Evolutionary conservation across 2,113 vertebrate genomes (phyloP), one percentile per base, ranked within the genome.

Genomic region (Platichthys flesus): DNA sequence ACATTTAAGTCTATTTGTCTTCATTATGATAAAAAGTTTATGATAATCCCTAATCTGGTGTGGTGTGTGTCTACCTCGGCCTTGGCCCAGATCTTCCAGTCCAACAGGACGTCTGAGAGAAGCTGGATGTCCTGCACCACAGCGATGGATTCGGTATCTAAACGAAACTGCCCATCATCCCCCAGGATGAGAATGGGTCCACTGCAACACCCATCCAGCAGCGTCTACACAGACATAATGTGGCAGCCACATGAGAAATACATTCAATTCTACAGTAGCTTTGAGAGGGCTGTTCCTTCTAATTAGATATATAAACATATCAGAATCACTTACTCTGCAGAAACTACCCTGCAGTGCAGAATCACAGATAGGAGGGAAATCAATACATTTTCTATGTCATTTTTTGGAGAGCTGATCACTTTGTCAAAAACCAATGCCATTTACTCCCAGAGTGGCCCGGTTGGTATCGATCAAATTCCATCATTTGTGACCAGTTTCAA

Each of bases 41-140:
- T 24, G 13, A 31, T 37, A 14, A 62, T 51, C 21, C 28, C 14
- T 4, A 26, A 16, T 55, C 7, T 55, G 47, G 10, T 21, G 4
- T 14, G 10, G 14, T 57, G 56, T 28, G 56, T 20, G 8, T 76
- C 82, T 80, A 90, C 85, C 86, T 91, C 85, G 5, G 91, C 97
- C 86, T 96, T 97, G 85, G 95, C 95, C 98, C 98, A 99, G 89
- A 99, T 96, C 90, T 98, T 98, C 98, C 98, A 99, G 92, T 99
- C 98, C 82, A 99, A 91, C 60, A 99, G 87, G 2, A 99, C 68
- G 31, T 98, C 95, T 82, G 97, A 96, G 37, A 99, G 86, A 45
- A 99, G 93, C 0, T 91, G 91, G 76, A 97, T 93, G 76, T 99
- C 97, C 84, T 97, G 96, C 24, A 99, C 96, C 83, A 99, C 95